Conservation (phyloP, 2,888 invertebrate genomes). For the Lydus trimaculatus region DNA sequence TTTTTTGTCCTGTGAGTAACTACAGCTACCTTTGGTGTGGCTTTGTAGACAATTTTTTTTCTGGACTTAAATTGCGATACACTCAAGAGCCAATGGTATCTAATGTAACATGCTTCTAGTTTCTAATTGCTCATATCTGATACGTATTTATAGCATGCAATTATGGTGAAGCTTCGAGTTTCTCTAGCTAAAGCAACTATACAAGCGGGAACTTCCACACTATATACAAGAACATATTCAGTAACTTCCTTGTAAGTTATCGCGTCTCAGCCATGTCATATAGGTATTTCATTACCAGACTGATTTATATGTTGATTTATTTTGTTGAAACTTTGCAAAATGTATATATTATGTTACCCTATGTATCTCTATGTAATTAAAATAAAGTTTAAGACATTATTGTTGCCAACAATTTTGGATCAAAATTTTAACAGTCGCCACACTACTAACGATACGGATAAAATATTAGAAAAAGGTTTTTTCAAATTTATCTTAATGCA, state of each 20-base stretch:
- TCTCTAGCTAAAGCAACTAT: constrained; percentile 39
- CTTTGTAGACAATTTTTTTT: not conserved
- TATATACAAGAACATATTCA: constrained; percentile 48
- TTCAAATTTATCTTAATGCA: not conserved
- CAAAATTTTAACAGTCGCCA: not conserved
- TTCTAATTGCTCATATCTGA: constrained; percentile 61
- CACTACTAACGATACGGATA: not conserved
- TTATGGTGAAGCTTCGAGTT: constrained; percentile 58
- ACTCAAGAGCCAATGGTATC: not conserved
- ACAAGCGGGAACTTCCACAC: constrained; percentile 47
- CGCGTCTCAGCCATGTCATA: constrained; percentile 55
- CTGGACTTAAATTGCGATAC: not conserved
- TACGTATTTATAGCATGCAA: constrained; percentile 60
- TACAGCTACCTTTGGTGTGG: not conserved
- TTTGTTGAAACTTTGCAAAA: constrained; percentile 51
- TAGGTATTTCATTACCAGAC: constrained; percentile 61
- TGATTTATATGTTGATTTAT: constrained; percentile 58
- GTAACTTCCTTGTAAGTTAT: constrained; percentile 52
- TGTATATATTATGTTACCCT: constrained; percentile 40
- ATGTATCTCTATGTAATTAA: constrained; percentile 46
- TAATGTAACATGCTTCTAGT: constrained; percentile 42
- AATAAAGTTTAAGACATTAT: constrained; percentile 34
- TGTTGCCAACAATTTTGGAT: not conserved
- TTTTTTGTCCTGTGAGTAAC: no score
- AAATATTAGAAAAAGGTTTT: not conserved